phyloP scores from a whole-genome alignment of 2,797 vertebrate species.

The Sebastes trivittatus region DNA sequence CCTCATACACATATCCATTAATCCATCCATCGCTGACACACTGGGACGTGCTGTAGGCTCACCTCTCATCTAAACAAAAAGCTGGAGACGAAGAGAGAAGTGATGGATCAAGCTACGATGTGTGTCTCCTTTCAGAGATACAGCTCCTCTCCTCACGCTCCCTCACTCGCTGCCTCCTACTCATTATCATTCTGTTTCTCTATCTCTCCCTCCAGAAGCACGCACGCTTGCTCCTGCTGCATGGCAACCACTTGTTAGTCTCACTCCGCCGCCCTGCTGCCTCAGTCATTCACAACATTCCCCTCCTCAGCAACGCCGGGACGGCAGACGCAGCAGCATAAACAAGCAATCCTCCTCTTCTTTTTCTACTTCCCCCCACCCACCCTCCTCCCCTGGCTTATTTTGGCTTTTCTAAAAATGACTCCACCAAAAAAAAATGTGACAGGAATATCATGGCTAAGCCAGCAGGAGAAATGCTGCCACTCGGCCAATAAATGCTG shows the following conservation, averaged over 20 bases:
- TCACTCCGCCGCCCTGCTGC: conserved; percentile 75
- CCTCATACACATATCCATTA: conserved; percentile 47
- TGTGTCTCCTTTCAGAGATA: conserved; percentile 59
- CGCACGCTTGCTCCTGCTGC: conserved; percentile 74
- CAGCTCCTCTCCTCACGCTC: conserved; percentile 66
- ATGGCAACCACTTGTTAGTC: conserved; percentile 85
- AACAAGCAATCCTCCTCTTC: conserved; percentile 49
- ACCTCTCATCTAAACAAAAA: conserved; percentile 46
- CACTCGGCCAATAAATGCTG: conserved; percentile 59
- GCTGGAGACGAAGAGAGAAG: conserved; percentile 28
- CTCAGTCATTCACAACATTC: conserved; percentile 73
- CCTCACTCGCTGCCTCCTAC: conserved; percentile 74
- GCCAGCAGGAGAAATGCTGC: conserved; percentile 46
- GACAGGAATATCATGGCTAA: conserved; percentile 50
- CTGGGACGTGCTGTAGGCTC: conserved; percentile 41
- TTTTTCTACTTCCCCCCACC: conserved; percentile 23
- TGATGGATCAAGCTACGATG: conserved; percentile 52
- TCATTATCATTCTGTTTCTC: conserved; percentile 85
- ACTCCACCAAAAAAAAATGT: conserved; percentile 55
- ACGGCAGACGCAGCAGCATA: conserved; percentile 52
- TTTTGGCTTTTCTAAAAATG: conserved; percentile 51
- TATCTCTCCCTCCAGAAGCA: conserved; percentile 74
- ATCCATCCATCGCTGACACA: conserved; percentile 52
- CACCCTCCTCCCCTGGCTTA: conserved; percentile 19
- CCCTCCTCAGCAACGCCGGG: conserved; percentile 40